A percentile compares a stretch with the other conserved stretches of the same genome.
phyloP scores from a whole-genome alignment of 1,140 invertebrate species.

The Druon quercuslanigerum region DNA sequence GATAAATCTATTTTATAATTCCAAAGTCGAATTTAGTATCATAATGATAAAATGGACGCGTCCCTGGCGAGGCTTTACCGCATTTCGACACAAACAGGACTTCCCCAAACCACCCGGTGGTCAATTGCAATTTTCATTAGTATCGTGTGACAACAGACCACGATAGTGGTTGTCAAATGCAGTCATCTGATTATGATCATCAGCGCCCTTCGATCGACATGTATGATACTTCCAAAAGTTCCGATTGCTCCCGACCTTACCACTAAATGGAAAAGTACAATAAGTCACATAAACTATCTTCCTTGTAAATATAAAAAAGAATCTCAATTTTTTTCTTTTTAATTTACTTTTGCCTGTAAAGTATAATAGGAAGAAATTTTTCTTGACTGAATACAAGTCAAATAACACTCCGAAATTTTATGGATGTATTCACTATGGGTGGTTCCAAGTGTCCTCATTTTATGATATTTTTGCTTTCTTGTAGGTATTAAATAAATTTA shows the following conservation, averaged over 20 bases:
- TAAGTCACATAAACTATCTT: not conserved
- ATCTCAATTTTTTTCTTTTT: no score
- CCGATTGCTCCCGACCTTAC: not conserved
- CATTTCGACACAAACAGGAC: conserved; percentile 7
- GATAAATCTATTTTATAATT: no score
- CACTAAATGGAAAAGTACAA: not conserved
- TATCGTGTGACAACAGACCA: conserved; percentile 20
- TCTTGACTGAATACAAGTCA: no score
- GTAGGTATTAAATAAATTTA: no score
- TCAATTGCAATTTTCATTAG: conserved; percentile 31
- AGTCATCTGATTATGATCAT: conserved; percentile 23
- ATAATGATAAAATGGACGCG: not conserved
- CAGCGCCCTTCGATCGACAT: not conserved
- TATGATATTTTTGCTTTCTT: no score
- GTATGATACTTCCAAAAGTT: not conserved
- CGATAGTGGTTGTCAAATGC: conserved; percentile 27
- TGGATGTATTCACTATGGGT: no score
- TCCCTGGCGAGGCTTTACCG: not conserved
- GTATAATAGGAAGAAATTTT: no score
- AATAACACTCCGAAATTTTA: no score
- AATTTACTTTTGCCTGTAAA: no score
- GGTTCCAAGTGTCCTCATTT: no score
- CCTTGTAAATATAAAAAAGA: no score
- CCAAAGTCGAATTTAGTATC: not conserved
- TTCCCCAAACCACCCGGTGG: conserved; percentile 15